A percentile compares a stretch with the other conserved stretches of the same genome.
Conservation (phyloP, 1,140 invertebrate genomes). For the Pissodes strobi region DNA sequence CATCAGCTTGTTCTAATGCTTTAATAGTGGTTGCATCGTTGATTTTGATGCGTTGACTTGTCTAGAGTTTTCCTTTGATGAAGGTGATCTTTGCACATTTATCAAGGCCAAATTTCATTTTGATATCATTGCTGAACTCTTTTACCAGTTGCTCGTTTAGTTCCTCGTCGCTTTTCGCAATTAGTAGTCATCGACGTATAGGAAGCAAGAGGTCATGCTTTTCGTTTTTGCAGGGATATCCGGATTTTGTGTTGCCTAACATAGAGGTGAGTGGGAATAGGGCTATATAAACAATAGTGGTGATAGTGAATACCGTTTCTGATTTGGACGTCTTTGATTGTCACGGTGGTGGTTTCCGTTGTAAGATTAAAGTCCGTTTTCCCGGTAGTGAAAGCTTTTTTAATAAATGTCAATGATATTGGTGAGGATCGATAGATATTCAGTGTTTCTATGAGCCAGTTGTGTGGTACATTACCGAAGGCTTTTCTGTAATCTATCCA, state of each 20-base stretch:
- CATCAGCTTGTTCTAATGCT: neutral
- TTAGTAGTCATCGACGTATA: neutral
- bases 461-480: neutral
- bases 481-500: neutral
- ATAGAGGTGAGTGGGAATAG: too few relatives aligned
- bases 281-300: neutral
- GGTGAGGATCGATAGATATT: too few relatives aligned
- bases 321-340: neutral
- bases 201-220: too few relatives aligned
- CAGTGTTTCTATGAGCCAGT: slow-evolving; percentile 1
- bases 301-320: neutral
- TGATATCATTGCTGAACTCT: neutral
- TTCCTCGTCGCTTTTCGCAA: neutral
- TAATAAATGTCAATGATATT: neutral
- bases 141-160: neutral
- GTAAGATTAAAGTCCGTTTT: neutral
- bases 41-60: neutral
- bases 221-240: too few relatives aligned
- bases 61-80: neutral
- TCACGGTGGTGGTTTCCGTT: neutral
- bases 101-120: neutral
- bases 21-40: neutral
- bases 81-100: neutral
- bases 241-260: too few relatives aligned
- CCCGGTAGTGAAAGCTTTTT: neutral